Evolutionary conservation across 1,140 invertebrate species (phyloP).

Genomic region (Steinernema khuongi): DNA sequence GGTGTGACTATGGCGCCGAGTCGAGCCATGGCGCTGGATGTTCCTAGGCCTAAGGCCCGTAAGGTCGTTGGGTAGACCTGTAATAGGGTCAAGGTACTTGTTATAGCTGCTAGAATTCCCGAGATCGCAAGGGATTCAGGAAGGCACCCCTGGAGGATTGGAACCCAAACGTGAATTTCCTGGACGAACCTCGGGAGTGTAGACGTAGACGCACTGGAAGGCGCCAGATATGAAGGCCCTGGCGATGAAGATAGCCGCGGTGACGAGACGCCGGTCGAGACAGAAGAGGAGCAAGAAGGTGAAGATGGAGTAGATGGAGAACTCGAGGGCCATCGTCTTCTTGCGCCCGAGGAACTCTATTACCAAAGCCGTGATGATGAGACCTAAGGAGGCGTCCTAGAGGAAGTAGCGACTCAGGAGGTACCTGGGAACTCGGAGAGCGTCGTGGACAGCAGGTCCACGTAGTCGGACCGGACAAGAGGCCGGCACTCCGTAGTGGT

Average conservation of each 20-base stretch:
- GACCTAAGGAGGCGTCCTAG: conserved; percentile 64
- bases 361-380: conserved; percentile 82
- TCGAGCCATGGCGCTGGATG: conserved; percentile 80
- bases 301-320: conserved; percentile 76
- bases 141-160: too few relatives aligned
- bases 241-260: conserved; percentile 78
- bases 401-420: conserved; percentile 16
- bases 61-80: conserved; percentile 80
- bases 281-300: conserved; percentile 75
- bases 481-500: conserved; percentile 72
- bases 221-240: conserved; percentile 84
- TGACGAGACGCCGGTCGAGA: conserved; percentile 72
- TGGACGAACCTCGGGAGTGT: conserved; percentile 76
- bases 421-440: conserved; percentile 87
- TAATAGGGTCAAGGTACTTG: conserved; percentile 28
- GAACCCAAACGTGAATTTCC: too few relatives aligned
- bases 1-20: conserved; percentile 86
- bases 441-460: conserved; percentile 87
- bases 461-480: conserved; percentile 75
- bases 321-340: conserved; percentile 87
- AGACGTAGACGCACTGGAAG: conserved; percentile 89
- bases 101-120: too few relatives aligned
- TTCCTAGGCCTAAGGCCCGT: conserved; percentile 77
- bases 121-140: too few relatives aligned
- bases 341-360: conserved; percentile 84